Evolutionary conservation across 2,888 invertebrate genomes (phyloP).

Genomic region (Lepidochitona cinerea): DNA sequence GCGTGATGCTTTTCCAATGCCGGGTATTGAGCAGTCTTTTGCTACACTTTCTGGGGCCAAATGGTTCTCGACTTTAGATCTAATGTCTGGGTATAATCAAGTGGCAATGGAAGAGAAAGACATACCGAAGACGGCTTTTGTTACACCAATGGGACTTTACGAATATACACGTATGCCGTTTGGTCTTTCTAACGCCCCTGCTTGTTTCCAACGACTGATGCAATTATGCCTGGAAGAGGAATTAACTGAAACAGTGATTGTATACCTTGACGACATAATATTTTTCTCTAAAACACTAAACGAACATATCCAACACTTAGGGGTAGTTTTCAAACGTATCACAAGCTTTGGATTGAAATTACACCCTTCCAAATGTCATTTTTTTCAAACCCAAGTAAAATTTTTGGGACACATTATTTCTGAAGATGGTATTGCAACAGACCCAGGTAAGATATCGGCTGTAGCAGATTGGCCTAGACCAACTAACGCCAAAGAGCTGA

Average conservation of each 20-base stretch:
- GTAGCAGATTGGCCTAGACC: neutral
- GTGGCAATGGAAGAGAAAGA: neutral
- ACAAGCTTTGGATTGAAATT: slow-evolving; percentile 2
- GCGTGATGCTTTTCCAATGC: neutral
- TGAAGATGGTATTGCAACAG: neutral
- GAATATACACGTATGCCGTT: neutral
- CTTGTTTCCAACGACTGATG: neutral
- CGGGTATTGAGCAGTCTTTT: neutral
- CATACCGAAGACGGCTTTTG: neutral
- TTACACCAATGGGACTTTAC: neutral
- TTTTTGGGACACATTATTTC: slow-evolving; percentile 16
- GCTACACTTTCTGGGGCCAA: neutral
- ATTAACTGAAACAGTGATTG: neutral
- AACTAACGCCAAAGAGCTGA: neutral
- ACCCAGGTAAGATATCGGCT: neutral
- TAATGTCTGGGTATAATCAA: neutral
- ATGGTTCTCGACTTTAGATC: neutral
- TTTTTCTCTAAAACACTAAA: neutral
- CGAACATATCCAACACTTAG: neutral
- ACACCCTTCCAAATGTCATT: slow-evolving; percentile 10
- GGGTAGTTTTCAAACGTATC: neutral
- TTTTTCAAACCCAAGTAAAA: slow-evolving; percentile 5
- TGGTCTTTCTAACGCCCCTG: neutral
- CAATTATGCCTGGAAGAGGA: neutral
- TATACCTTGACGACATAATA: neutral